phyloP scores from a whole-genome alignment of 64 coral and sea anemone genomes.

The Montipora efflorescens region DNA sequence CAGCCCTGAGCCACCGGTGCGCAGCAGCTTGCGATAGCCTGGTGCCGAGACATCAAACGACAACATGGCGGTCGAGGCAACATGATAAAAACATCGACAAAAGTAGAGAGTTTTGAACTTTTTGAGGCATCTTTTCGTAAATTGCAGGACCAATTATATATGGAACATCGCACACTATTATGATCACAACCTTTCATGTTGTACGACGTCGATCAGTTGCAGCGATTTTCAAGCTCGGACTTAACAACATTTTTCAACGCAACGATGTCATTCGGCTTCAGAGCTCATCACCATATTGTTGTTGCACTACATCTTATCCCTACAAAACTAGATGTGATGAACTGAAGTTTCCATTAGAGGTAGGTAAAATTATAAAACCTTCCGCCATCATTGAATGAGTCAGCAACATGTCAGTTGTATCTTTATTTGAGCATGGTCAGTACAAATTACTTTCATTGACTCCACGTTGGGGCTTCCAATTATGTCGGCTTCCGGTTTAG shows the following conservation, averaged over 20 bases:
- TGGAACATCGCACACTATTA: background rate
- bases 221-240: background rate
- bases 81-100: too few species aligned
- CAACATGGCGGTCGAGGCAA: background rate
- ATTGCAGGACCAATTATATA: background rate
- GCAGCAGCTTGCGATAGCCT: background rate
- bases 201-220: background rate
- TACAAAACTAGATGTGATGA: background rate
- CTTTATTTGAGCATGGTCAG: background rate
- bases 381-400: conserved; percentile 44
- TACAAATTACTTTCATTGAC: background rate
- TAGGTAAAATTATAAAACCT: background rate
- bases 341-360: conserved; percentile 27
- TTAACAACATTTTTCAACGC: background rate
- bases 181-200: background rate
- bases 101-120: too few species aligned
- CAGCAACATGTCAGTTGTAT: conserved; percentile 39
- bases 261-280: background rate
- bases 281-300: background rate
- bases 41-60: background rate
- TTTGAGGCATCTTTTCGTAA: too few species aligned
- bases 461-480: conserved; percentile 5
- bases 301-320: background rate
- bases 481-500: conserved; percentile 23
- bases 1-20: too few species aligned